A percentile compares a stretch with the other conserved stretches of the same genome.
phyloP scores from a whole-genome alignment of 2,113 vertebrate genomes.

The Ardeotis arabs region DNA sequence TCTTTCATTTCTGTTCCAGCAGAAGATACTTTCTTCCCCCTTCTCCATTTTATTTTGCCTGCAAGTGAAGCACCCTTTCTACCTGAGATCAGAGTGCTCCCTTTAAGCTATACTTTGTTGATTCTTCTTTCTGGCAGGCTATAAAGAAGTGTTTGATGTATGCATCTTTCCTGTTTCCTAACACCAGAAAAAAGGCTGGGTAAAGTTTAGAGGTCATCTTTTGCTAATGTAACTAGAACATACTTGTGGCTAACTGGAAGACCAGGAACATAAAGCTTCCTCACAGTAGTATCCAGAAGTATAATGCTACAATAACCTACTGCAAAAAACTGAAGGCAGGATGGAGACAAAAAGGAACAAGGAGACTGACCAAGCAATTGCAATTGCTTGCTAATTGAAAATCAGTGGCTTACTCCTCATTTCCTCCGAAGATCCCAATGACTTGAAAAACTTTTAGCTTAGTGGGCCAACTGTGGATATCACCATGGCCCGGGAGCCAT shows the following conservation, averaged over 20 bases:
- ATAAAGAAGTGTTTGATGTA: constrained; percentile 13
- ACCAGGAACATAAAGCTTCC: neutral
- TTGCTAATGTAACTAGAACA: neutral
- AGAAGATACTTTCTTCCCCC: neutral
- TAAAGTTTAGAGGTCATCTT: neutral
- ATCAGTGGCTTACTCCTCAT: neutral
- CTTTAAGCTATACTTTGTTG: constrained; percentile 33
- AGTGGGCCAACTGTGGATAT: neutral
- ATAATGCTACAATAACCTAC: neutral
- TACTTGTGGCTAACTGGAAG: neutral
- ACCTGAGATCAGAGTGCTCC: constrained; percentile 29
- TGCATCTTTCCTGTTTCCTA: neutral
- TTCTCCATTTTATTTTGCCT: constrained; percentile 8
- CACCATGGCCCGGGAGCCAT: neutral
- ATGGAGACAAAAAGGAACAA: neutral
- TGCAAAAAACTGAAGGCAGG: neutral
- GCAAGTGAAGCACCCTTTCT: constrained; percentile 31
- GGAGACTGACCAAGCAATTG: neutral
- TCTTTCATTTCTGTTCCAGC: constrained; percentile 38
- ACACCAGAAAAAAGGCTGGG: neutral
- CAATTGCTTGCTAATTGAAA: neutral
- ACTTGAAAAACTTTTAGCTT: neutral
- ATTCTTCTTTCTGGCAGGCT: constrained; percentile 23
- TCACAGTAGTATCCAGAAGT: neutral
- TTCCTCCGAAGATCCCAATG: neutral